These are phyloP conservation scores for Callyntrura guangdongensis DNA, from an alignment of 2,888 invertebrate species.

Conservation along the genomic window DNA sequence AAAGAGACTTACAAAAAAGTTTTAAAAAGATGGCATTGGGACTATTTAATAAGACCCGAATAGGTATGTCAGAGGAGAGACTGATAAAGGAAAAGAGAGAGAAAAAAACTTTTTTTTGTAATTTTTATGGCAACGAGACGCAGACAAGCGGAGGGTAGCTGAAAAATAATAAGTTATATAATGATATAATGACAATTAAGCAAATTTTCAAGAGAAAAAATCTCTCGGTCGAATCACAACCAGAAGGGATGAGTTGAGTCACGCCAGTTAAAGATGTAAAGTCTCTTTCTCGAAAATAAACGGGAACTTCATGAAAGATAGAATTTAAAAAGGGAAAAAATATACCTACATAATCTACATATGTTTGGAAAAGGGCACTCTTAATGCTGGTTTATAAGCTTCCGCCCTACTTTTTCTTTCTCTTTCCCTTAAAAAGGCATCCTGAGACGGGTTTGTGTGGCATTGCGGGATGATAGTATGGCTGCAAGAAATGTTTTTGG, in stretches of 20 bases:
- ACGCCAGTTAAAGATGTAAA: constrained; percentile 20
- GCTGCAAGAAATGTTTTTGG: not conserved
- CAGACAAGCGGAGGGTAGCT: not conserved
- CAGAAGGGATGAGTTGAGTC: not conserved
- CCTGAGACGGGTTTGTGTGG: not conserved
- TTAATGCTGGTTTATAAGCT: not conserved
- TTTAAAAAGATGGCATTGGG: not conserved
- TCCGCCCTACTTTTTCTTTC: constrained; percentile 7
- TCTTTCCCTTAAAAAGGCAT: not conserved
- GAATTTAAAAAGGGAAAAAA: not conserved
- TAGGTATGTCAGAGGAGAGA: constrained; percentile 6
- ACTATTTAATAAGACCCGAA: not conserved
- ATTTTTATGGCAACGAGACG: not conserved
- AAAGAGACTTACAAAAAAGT: constrained; percentile 44
- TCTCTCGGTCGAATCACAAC: constrained; percentile 12
- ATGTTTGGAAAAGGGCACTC: too few relatives aligned
- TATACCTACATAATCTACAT: too few relatives aligned
- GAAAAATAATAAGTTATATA: constrained; percentile 26
- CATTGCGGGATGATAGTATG: not conserved
- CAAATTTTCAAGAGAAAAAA: constrained; percentile 56
- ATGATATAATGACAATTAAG: constrained; percentile 72
- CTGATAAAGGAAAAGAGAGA: constrained; percentile 19
- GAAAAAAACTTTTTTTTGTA: constrained; percentile 1
- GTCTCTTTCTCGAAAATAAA: not conserved
- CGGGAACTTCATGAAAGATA: too few relatives aligned